phyloP scores from a whole-genome alignment of 2,797 vertebrate species.

The Melanogrammus aeglefinus region DNA sequence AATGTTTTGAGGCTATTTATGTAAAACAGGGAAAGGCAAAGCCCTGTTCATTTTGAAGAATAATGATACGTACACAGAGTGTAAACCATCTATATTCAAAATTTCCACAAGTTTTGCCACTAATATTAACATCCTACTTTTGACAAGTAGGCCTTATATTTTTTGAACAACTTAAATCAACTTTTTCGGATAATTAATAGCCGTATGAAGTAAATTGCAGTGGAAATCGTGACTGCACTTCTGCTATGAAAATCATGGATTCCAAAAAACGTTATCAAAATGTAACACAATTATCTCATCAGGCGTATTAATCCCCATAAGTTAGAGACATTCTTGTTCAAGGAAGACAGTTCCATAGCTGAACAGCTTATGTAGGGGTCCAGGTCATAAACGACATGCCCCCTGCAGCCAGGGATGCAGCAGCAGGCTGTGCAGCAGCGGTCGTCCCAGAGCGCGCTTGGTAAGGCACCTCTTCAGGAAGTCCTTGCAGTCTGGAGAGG shows the following conservation, averaged over 20 bases:
- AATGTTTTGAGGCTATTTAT: slow-evolving; percentile 38
- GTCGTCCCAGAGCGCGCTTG: too few relatives aligned
- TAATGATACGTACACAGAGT: neutral
- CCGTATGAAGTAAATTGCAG: neutral
- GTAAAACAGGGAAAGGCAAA: slow-evolving; percentile 25
- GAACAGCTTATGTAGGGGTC: neutral
- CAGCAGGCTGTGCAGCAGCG: too few relatives aligned
- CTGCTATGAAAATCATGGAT: neutral
- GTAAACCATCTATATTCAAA: neutral
- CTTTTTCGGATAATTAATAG: neutral
- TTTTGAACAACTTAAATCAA: neutral
- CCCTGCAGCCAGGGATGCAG: too few relatives aligned
- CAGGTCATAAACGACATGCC: neutral
- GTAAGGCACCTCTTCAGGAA: too few relatives aligned
- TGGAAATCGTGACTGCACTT: neutral
- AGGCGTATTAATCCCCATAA: neutral
- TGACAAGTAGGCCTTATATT: neutral
- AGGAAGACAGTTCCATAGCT: neutral
- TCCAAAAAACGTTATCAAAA: neutral
- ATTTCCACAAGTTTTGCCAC: neutral
- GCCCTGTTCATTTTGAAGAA: slow-evolving; percentile 12
- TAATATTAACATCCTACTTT: neutral
- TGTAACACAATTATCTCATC: neutral
- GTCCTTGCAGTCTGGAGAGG: too few relatives aligned
- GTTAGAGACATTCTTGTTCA: neutral